Evolutionary conservation across 2,888 invertebrate genomes (phyloP).

Genomic region (Scrobipalpa costella): DNA sequence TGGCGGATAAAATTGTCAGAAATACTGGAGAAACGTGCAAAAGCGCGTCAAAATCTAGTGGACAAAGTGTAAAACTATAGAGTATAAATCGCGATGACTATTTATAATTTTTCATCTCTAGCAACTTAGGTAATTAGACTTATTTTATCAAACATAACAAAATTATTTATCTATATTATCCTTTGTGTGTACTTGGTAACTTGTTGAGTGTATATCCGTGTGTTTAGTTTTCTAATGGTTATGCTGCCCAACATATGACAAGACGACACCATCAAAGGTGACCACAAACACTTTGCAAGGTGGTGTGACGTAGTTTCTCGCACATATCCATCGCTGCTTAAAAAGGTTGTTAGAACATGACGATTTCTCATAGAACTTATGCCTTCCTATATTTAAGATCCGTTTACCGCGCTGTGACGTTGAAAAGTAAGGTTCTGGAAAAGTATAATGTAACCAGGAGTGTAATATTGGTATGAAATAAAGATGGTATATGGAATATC

Average conservation of each 20-base stretch:
- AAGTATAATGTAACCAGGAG: background rate
- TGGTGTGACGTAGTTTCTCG: slow-evolving; percentile 26
- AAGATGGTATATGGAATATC: background rate
- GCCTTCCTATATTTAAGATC: slow-evolving; percentile 29
- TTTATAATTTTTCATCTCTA: too few species aligned
- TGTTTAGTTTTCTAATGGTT: slow-evolving; percentile 2
- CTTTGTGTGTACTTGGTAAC: too few species aligned
- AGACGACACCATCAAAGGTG: slow-evolving; percentile 24
- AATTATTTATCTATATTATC: too few species aligned
- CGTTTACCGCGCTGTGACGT: slow-evolving; percentile 32
- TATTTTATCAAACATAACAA: too few species aligned
- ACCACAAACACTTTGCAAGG: slow-evolving; percentile 29
- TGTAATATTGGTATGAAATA: too few species aligned
- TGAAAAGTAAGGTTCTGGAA: slow-evolving; percentile 29
- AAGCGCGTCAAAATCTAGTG: too few species aligned
- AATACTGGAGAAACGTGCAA: too few species aligned
- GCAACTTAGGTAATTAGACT: too few species aligned
- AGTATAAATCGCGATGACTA: too few species aligned
- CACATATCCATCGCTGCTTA: slow-evolving; percentile 28
- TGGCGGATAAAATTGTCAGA: too few species aligned
- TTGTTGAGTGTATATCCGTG: too few species aligned
- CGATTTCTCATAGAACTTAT: slow-evolving; percentile 26
- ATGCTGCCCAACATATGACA: slow-evolving; percentile 14
- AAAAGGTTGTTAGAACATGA: background rate
- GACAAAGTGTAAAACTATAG: too few species aligned